These are phyloP conservation scores for Siniperca chuatsi DNA, from an alignment of 2,113 vertebrate species.

Conservation along the genomic window DNA sequence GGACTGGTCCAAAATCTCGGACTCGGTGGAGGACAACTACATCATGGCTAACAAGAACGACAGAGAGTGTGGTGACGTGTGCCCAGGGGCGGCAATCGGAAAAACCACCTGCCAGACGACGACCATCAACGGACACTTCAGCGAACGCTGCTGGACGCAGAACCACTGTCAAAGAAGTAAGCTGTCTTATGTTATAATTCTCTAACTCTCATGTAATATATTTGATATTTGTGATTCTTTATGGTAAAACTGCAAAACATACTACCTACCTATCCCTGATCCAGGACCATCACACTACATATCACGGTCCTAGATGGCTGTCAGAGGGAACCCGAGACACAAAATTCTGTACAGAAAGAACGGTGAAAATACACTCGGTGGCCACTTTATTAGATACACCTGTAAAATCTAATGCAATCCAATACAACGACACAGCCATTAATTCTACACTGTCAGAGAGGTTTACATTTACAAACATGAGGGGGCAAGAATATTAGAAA, in stretches of 20 bases:
- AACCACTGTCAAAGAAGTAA: slow-evolving; percentile 94
- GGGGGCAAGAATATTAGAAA: too few relatives aligned
- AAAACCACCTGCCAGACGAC: slow-evolving; percentile 92
- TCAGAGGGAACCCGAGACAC: background rate
- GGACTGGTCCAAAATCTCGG: slow-evolving; percentile 96
- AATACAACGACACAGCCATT: too few relatives aligned
- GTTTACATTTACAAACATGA: too few relatives aligned
- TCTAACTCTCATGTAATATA: background rate
- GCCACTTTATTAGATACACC: too few relatives aligned
- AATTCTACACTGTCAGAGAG: too few relatives aligned
- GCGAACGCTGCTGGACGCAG: slow-evolving; percentile 95
- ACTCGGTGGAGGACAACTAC: slow-evolving; percentile 95
- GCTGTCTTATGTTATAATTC: slow-evolving; percentile 45
- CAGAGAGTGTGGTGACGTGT: slow-evolving; percentile 94
- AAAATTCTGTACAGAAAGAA: too few relatives aligned
- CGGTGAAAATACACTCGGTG: too few relatives aligned
- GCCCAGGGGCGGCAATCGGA: slow-evolving; percentile 89
- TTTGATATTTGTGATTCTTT: background rate
- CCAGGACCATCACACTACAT: background rate
- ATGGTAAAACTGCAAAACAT: background rate
- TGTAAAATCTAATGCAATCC: too few relatives aligned
- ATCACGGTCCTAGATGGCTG: background rate
- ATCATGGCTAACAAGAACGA: slow-evolving; percentile 94
- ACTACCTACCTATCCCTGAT: background rate
- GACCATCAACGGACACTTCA: slow-evolving; percentile 93